Conservation (phyloP, 2,797 vertebrate species). For the Alfaro cultratus region DNA sequence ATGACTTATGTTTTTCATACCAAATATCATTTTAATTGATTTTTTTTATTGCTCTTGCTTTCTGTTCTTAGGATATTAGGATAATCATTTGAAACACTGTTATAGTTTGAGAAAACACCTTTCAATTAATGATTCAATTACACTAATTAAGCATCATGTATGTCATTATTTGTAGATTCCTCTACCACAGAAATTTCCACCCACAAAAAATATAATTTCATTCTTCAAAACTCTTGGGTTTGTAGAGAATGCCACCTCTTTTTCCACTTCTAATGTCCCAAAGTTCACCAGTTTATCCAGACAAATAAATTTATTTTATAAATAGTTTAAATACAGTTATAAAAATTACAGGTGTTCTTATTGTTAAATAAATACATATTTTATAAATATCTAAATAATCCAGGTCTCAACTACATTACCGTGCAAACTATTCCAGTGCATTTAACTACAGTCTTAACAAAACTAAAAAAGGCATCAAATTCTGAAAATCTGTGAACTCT, state of each 20-base stretch:
- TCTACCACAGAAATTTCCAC: not conserved
- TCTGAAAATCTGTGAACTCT: not conserved
- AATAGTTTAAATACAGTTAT: not conserved
- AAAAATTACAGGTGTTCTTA: not conserved
- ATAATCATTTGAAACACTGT: not conserved
- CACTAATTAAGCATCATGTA: not conserved
- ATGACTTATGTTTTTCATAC: too few relatives aligned
- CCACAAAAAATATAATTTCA: not conserved
- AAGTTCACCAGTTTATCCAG: not conserved
- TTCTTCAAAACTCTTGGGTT: not conserved
- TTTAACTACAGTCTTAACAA: not conserved
- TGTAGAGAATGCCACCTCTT: not conserved
- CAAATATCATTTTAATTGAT: too few relatives aligned
- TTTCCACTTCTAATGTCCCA: not conserved
- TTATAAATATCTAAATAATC: slow-evolving; percentile 20
- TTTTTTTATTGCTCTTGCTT: too few relatives aligned
- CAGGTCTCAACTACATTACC: not conserved
- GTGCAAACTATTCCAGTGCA: not conserved
- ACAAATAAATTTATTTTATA: not conserved
- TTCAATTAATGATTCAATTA: not conserved
- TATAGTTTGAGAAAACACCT: not conserved
- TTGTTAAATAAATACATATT: slow-evolving; percentile 15
- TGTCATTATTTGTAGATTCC: not conserved
- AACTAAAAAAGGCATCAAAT: slow-evolving; percentile 7
- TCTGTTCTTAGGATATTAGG: not conserved